phyloP scores from a whole-genome alignment of 2,888 invertebrate genomes.

The Drosophila mettleri region DNA sequence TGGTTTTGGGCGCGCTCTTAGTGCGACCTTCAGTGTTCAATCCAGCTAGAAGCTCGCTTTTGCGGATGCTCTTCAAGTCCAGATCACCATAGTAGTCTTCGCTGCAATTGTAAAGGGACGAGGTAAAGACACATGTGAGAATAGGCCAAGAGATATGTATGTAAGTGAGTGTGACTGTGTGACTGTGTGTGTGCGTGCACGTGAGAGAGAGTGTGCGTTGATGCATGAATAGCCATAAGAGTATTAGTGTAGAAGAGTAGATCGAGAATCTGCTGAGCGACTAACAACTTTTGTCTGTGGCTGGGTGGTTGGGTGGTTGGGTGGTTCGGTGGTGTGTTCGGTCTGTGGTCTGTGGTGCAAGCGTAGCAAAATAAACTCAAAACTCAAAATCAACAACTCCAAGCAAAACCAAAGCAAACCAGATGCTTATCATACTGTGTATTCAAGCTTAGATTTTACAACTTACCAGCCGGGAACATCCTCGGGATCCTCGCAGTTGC shows the following conservation, averaged over 20 bases:
- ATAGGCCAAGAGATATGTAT: slow-evolving; percentile 82
- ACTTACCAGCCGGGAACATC: slow-evolving; percentile 98
- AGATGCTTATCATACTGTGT: slow-evolving; percentile 45
- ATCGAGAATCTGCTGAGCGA: slow-evolving; percentile 11
- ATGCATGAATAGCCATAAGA: slow-evolving; percentile 37
- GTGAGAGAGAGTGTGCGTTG: slow-evolving; percentile 21
- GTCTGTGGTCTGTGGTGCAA: slow-evolving; percentile 50
- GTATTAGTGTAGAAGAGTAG: slow-evolving; percentile 13
- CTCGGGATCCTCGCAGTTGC: slow-evolving; percentile 97
- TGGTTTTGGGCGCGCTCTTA: slow-evolving; percentile 86
- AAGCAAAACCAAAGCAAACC: slow-evolving; percentile 60
- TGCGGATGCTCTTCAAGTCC: slow-evolving; percentile 97
- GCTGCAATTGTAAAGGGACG: slow-evolving; percentile 88
- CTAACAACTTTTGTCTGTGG: slow-evolving; percentile 18
- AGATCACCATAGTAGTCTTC: slow-evolving; percentile 98
- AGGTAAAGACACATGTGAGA: slow-evolving; percentile 77
- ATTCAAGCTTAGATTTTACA: slow-evolving; percentile 13
- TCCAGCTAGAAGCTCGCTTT: slow-evolving; percentile 95
- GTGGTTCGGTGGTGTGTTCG: background rate
- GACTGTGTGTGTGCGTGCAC: slow-evolving; percentile 13
- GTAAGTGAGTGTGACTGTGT: slow-evolving; percentile 71
- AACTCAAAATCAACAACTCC: slow-evolving; percentile 38
- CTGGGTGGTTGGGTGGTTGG: slow-evolving; percentile 1
- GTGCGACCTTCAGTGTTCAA: slow-evolving; percentile 85
- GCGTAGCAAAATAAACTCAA: slow-evolving; percentile 45